Conservation (phyloP, 2,113 vertebrate genomes). For the Coreoperca whiteheadi region DNA sequence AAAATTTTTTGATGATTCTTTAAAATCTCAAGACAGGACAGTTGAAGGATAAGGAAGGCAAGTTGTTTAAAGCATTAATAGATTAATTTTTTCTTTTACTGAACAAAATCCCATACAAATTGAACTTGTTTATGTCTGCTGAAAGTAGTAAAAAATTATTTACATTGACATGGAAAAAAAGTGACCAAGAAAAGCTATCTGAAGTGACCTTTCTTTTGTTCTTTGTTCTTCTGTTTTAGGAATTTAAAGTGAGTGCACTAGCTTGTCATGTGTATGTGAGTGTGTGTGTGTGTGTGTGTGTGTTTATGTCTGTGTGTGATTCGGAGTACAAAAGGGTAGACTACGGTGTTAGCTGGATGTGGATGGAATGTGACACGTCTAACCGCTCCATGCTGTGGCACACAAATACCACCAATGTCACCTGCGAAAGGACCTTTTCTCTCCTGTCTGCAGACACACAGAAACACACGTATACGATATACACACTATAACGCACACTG, state of each 20-base stretch:
- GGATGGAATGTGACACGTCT: slow-evolving; percentile 68
- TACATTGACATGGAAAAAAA: neutral
- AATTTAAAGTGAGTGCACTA: neutral
- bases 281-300: slow-evolving; percentile 12
- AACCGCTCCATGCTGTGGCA: slow-evolving; percentile 52
- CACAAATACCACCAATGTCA: slow-evolving; percentile 60
- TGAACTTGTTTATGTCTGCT: neutral
- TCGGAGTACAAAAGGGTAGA: slow-evolving; percentile 46
- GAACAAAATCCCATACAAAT: neutral
- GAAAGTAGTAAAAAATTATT: neutral
- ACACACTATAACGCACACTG: neutral
- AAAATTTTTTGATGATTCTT: neutral
- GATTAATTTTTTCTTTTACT: too few relatives aligned
- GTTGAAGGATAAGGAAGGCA: neutral
- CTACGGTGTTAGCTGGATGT: slow-evolving; percentile 43
- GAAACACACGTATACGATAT: neutral
- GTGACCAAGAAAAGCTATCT: neutral
- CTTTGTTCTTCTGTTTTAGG: neutral
- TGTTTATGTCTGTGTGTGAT: slow-evolving; percentile 35
- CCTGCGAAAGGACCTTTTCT: slow-evolving; percentile 50
- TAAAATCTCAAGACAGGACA: neutral
- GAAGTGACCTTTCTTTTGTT: neutral
- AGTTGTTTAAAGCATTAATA: neutral
- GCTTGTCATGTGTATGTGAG: neutral
- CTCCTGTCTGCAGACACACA: slow-evolving; percentile 4